Percentiles rank a stretch among this genome's conserved stretches.
Conservation (phyloP, 2,888 invertebrate species). For the Drosophila niveifrons region DNA sequence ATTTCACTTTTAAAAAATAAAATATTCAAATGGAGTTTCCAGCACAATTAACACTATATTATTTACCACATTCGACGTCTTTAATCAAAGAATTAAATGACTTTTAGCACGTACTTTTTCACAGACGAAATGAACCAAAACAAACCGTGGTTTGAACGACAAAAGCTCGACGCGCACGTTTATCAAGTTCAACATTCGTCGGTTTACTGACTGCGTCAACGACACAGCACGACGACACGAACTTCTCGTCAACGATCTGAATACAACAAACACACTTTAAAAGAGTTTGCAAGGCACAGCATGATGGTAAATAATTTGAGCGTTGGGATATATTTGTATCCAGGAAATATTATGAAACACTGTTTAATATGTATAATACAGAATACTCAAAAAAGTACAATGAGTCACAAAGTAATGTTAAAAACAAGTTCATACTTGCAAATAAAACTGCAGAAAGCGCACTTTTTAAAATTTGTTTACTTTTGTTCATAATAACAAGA, state of each 20-base stretch:
- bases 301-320: slow-evolving; percentile 23
- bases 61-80: background rate
- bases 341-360: slow-evolving; percentile 26
- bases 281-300: slow-evolving; percentile 33
- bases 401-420: background rate
- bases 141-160: slow-evolving; percentile 14
- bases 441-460: no score
- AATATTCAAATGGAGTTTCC: slow-evolving; percentile 3
- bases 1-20: slow-evolving; percentile 2
- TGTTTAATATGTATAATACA: background rate
- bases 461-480: no score
- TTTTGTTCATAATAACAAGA: no score
- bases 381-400: background rate
- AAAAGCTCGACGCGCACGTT: slow-evolving; percentile 65
- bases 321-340: slow-evolving; percentile 9
- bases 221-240: slow-evolving; percentile 25
- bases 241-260: slow-evolving; percentile 45
- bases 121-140: slow-evolving; percentile 12
- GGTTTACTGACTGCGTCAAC: slow-evolving; percentile 73
- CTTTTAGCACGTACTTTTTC: slow-evolving; percentile 16
- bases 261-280: slow-evolving; percentile 25
- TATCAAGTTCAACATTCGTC: slow-evolving; percentile 79
- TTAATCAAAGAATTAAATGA: slow-evolving; percentile 15
- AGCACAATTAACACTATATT: slow-evolving; percentile 9
- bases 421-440: background rate